Conservation (phyloP, 2,113 vertebrate species). For the human region GRCh38 chr3:52913001-52913500, state of each 20-base stretch:
- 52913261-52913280: background rate
- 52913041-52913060: background rate
- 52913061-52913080: background rate
- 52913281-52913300: background rate
- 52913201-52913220: background rate
- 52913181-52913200: background rate
- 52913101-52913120: background rate
- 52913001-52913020: background rate
- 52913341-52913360: background rate
- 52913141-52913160: background rate
- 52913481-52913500: constrained; percentile 96
- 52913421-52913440: background rate
- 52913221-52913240: background rate
- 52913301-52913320: background rate
- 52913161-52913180: constrained; percentile 46
- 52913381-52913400: background rate
- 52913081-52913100: background rate
- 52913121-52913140: background rate
- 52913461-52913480: constrained; percentile 87
- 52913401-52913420: background rate
- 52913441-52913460: background rate
- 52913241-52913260: background rate
- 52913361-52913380: background rate
- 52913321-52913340: background rate
- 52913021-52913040: background rate